Base-by-base conservation (phyloP, 2,797 vertebrate species). In the Glyptemys insculpta region DNA sequence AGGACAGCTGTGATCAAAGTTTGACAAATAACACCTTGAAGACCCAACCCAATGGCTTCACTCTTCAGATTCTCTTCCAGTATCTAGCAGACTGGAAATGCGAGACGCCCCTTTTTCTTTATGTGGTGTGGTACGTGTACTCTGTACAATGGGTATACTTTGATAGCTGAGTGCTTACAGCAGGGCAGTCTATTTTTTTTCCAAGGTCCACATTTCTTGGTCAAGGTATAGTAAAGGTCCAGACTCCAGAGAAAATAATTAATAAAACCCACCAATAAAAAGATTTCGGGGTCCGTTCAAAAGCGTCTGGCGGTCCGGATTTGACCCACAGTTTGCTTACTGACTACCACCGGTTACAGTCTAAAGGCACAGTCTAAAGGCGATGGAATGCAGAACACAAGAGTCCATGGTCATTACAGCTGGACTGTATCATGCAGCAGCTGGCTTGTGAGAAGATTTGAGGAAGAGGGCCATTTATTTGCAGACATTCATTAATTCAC, bases 371-470 rank as follows among this genome's bases (percentile, higher is more conserved):
- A 88, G 27, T 31, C 57, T 15, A 14, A 59, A 29, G 49, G 82
- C 34, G 78, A 52, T 76, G 68, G 29, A 0, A 12, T 4, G 31
- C 81, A 89, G 53, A 92, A 86, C 52, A 86, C 34, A 91, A 34
- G 83, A 29, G 0, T 0, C 27, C 37, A 93, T 23, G 37, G 29
- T 5, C 49, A 57, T n/a, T 49, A 52, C 90, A 93, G 49, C 90
- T 57, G 16, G 29, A 49, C 49, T 81, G 74, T 6, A 86, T 62
- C 76, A 74, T 3, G 12, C 80, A 93, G 79, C 31, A 92, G 94
- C 92, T 68, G 37, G 18, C 10, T 94, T 94, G 92, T 93, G 85
- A 90, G 81, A 91, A 94, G 91, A 80, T 94, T 41, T 72, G 65
- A 91, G 89, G 65, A 87, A 34, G 14, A 19, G 93, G 79, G 56